These are phyloP conservation scores for Hemaris fuciformis DNA, from an alignment of 2,888 invertebrate genomes.

Conservation along the genomic window DNA sequence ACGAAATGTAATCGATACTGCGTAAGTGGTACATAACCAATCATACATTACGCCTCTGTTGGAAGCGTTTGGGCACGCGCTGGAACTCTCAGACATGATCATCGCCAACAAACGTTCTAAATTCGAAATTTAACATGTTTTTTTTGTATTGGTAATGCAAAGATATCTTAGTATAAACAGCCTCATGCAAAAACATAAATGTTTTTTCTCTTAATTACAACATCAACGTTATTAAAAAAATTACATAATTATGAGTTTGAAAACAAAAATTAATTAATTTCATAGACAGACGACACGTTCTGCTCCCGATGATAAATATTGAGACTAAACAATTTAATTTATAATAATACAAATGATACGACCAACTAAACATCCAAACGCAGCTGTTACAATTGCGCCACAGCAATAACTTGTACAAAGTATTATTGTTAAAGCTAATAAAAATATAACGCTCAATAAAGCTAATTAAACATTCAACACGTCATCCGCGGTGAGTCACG, in stretches of 20 bases:
- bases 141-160: neutral
- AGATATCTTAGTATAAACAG: neutral
- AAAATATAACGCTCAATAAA: conserved; percentile 30
- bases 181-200: no score
- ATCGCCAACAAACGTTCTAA: neutral
- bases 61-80: conserved; percentile 15
- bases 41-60: conserved; percentile 24
- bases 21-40: conserved; percentile 43
- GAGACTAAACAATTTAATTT: no score
- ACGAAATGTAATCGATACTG: conserved; percentile 46
- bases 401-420: neutral
- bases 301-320: no score
- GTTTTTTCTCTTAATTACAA: no score
- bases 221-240: no score
- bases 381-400: neutral
- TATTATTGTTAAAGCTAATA: conserved; percentile 19
- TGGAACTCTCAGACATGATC: neutral
- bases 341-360: neutral
- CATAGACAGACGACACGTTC: no score
- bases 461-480: conserved; percentile 61
- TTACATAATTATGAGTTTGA: no score
- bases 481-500: conserved; percentile 43
- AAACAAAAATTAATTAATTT: no score
- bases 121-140: neutral
- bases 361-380: neutral